phyloP scores from a whole-genome alignment of 2,113 vertebrate genomes.

The Mohoua ochrocephala region DNA sequence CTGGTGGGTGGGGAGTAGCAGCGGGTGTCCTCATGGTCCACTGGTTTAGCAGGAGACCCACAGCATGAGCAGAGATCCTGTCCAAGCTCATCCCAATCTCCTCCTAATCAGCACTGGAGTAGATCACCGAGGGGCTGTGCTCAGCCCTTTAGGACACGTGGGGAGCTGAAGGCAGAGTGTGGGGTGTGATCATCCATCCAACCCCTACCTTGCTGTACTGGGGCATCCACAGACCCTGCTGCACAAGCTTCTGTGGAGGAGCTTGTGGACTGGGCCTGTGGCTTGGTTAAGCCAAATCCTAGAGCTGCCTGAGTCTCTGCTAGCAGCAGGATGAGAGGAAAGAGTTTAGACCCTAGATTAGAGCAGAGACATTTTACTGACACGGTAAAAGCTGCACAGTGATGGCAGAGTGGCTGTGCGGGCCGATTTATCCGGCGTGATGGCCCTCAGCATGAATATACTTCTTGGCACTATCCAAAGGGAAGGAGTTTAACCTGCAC shows the following conservation, averaged over 20 bases:
- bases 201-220: neutral
- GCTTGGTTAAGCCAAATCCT: neutral
- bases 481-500: neutral
- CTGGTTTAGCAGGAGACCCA: neutral
- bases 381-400: neutral
- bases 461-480: neutral
- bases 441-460: neutral
- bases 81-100: neutral
- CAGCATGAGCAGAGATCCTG: neutral
- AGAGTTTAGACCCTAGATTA: neutral
- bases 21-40: neutral
- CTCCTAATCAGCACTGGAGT: neutral
- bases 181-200: neutral
- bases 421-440: rapidly evolving
- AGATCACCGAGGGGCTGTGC: neutral
- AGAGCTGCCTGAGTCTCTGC: neutral
- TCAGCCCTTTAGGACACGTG: neutral
- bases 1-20: slow-evolving; percentile 25
- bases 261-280: neutral
- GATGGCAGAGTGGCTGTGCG: neutral
- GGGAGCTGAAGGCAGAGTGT: neutral
- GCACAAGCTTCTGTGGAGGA: neutral
- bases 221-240: neutral
- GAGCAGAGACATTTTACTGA: neutral
- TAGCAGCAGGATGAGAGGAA: neutral